Evolutionary conservation across 2,888 invertebrate genomes (phyloP).

Genomic region (Mythimna pallens): DNA sequence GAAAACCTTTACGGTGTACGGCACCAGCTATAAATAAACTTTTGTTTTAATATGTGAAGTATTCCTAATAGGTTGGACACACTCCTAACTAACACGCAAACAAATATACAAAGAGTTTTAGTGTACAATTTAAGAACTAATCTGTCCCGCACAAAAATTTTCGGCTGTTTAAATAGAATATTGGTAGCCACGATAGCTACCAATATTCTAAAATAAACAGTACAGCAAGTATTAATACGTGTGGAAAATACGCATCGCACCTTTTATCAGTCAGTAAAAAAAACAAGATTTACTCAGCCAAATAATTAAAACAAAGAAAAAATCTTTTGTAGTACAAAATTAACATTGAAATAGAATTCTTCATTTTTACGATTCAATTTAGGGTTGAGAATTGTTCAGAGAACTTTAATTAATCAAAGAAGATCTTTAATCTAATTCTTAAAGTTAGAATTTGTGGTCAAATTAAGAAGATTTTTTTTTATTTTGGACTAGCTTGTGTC

Average conservation of each 20-base stretch:
- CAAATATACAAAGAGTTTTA: too few species aligned
- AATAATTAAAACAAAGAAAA: not conserved
- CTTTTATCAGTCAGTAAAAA: not conserved
- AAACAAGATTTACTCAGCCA: not conserved
- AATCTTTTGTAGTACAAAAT: not conserved
- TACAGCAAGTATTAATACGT: not conserved
- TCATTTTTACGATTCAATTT: constrained; percentile 29
- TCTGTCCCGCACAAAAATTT: too few species aligned
- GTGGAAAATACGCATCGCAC: not conserved
- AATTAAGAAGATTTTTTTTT: not conserved
- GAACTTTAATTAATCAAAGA: constrained; percentile 50
- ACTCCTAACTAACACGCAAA: too few species aligned
- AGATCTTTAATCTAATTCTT: constrained; percentile 45
- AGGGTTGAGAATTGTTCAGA: constrained; percentile 31
- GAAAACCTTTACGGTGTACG: too few species aligned
- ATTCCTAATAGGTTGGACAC: too few species aligned
- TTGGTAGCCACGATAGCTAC: too few species aligned
- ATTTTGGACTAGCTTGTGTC: not conserved
- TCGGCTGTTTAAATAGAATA: too few species aligned
- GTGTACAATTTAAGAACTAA: too few species aligned
- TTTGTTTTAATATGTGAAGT: too few species aligned
- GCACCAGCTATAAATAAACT: too few species aligned
- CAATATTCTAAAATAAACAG: not conserved
- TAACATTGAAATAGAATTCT: constrained; percentile 3
- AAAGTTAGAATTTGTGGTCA: constrained; percentile 19